Base-by-base conservation (phyloP, 2,113 vertebrate species). In the Casuarius casuarius region DNA sequence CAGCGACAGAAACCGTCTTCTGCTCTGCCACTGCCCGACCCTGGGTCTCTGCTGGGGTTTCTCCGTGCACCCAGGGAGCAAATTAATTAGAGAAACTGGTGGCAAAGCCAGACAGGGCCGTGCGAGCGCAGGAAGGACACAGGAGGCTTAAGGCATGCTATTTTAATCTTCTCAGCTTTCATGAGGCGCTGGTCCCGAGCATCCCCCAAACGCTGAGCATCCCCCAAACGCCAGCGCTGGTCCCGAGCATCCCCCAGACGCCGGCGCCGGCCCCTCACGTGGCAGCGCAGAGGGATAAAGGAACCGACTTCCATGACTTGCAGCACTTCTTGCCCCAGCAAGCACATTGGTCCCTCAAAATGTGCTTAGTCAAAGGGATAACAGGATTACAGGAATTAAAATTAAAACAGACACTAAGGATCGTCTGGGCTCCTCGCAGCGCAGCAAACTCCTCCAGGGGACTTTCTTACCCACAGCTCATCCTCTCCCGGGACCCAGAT, bases 391-490 rank as follows among this genome's bases (percentile, higher is more conserved):
- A 11, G 62, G 74, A 23, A 75, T 2, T 33, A 21, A 9, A 90
- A 89, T 82, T 9, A 9, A 26, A 85, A 77, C 67, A 29, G 92
- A 76, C 82, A 44, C 52, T 1, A 0, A 28, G 87, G 61, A 7
- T 1, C 0, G 31, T 22, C 52, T 0, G 80, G 33, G 81, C n/a
- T 72, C 38, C 58, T 63, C 61, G 48, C 3, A 2, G 81, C 74
- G 9, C 65, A 5, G 77, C 81, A n/a, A 5, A 31, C 23, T 61
- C 82, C 68, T 8, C 17, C 49, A 9, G 31, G 89, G 70, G 46
- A 9, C 3, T 0, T 14, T 83, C 62, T 52, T 42, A 2, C 16
- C 33, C 48, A 3, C 7, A 0, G 75, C 5, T n/a, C 9, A 0
- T 31, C 89, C 70, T 25, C 82, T 42, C 61, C 63, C 0, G 7